A percentile compares a stretch with the other conserved stretches of the same genome.
phyloP scores from a whole-genome alignment of 2,113 vertebrate genomes.

The Caranx ignobilis region DNA sequence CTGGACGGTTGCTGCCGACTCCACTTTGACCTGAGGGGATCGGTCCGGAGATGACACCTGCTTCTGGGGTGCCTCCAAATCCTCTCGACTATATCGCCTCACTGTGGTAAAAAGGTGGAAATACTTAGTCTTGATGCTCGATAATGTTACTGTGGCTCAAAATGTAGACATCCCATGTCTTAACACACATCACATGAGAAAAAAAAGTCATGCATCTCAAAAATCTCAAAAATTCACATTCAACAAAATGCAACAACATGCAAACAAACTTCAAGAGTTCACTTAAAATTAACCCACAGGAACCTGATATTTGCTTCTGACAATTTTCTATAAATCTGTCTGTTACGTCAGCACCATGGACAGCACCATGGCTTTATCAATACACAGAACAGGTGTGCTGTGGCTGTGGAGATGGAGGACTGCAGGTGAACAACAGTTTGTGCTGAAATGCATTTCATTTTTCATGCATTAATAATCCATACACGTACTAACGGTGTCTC shows the following conservation, averaged over 20 bases:
- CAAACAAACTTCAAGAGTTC: background rate
- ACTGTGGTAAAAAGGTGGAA: slow-evolving; percentile 57
- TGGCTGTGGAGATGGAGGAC: too few species aligned
- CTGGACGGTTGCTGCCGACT: slow-evolving; percentile 63
- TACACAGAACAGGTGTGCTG: too few species aligned
- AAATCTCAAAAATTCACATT: background rate
- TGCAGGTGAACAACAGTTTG: too few species aligned
- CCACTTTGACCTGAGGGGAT: slow-evolving; percentile 81
- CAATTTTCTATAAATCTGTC: too few species aligned
- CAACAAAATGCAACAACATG: slow-evolving; percentile 23
- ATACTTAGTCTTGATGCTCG: background rate
- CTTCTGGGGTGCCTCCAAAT: slow-evolving; percentile 80
- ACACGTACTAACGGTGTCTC: too few species aligned
- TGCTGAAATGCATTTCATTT: too few species aligned
- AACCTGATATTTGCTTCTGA: too few species aligned
- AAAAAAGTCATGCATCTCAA: background rate
- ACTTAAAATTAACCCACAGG: too few species aligned
- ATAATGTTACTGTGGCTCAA: background rate
- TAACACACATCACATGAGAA: too few species aligned
- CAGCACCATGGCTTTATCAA: too few species aligned
- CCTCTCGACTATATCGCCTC: slow-evolving; percentile 91
- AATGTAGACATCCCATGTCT: background rate
- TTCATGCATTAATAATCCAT: too few species aligned
- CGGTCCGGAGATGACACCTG: slow-evolving; percentile 86
- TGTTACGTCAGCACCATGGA: too few species aligned